Base-by-base conservation (phyloP, 2,888 invertebrate genomes). In the Latheticus oryzae region DNA sequence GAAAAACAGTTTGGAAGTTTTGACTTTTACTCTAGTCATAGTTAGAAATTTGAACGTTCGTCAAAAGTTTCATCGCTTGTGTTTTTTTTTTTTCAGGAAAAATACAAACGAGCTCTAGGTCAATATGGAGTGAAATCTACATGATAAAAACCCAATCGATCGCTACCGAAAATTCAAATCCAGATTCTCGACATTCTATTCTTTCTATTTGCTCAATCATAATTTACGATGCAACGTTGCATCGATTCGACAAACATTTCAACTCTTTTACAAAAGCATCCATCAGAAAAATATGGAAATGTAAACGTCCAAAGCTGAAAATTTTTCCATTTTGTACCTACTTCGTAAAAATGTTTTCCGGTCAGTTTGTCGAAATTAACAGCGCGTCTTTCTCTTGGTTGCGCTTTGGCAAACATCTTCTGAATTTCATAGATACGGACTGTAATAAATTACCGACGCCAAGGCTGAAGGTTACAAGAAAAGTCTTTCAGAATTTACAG, bases 401-500 rank as follows among this genome's bases (percentile, higher is more conserved):
- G 45, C 45, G 45, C 45, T 33, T 47, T 47, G 32, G 48, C 48
- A 48, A 50, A 50, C 50, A 50, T 50, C 50, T 50, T 50, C 50
- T 38, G 50, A 50, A 50, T 50, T 50, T 50, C 50, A 37, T 48
- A 48, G 48, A 48, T 48, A 48, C 35, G 48, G 48, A 26, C 48
- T 35, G 35, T 28, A 38, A 52, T 52, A 52, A 52, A 52, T 52
- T 52, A 33, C 33, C 5, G 19, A n/a, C 40, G 26, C 21, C 30
- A 16, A 38, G 38, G 32, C 28, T 45, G 45, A 32, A 30, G 30
- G 24, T 23, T 48, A 56, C 55, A 56, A 32, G 55, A 28, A 57
- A 57, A 57, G 57, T 57, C 57, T 50, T 37, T 57, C 40, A 57
- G 40, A 57, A 57, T 57, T 57, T 51, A 57, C 43, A 51, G 50